Conservation (phyloP, 2,113 vertebrate species). For the Chlorodrepanis virens region DNA sequence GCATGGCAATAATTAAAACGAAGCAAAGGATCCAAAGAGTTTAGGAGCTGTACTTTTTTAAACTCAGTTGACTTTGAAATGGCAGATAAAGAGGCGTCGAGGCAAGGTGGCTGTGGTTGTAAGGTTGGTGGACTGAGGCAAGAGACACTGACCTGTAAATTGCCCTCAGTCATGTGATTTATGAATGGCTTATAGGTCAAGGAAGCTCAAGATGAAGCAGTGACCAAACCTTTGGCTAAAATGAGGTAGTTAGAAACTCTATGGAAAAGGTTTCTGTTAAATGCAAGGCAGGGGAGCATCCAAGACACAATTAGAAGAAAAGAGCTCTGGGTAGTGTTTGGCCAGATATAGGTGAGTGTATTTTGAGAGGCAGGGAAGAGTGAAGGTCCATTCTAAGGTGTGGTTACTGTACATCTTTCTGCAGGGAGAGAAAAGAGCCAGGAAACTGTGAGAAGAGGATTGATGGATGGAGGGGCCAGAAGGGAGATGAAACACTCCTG, state of each 20-base stretch:
- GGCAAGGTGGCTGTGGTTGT: background rate
- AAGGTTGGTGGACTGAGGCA: background rate
- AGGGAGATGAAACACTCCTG: background rate
- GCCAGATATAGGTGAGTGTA: background rate
- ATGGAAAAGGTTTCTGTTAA: background rate
- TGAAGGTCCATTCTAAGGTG: background rate
- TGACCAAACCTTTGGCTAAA: accelerated
- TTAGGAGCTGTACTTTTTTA: background rate
- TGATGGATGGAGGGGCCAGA: background rate
- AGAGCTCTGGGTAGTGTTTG: background rate
- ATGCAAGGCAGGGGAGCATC: background rate
- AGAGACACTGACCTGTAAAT: background rate
- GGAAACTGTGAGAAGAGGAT: background rate
- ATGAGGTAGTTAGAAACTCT: background rate
- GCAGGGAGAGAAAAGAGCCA: background rate
- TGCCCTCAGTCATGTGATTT: background rate
- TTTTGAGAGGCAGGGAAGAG: too few species aligned
- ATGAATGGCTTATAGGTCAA: background rate
- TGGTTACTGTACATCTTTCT: background rate
- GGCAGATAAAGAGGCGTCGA: background rate
- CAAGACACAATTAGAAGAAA: background rate
- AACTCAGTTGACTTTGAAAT: background rate
- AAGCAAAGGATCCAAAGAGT: background rate
- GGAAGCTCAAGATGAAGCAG: background rate
- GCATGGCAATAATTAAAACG: background rate